Conservation (phyloP, 2,888 invertebrate species). For the Portevinia maculata region DNA sequence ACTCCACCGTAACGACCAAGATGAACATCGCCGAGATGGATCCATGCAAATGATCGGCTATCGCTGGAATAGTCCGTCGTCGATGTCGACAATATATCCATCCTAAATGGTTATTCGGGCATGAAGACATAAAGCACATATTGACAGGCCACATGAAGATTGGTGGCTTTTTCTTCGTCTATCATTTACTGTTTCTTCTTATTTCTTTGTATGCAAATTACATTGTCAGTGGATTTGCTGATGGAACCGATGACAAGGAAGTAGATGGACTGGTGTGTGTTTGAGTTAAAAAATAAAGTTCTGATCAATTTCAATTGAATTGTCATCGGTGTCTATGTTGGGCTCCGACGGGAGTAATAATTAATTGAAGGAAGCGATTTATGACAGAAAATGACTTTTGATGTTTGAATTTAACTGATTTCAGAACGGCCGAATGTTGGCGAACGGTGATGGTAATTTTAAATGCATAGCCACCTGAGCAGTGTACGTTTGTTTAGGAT, state of each 20-base stretch:
- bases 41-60: constrained; percentile 42
- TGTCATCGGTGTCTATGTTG: constrained; percentile 39
- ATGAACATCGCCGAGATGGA: constrained; percentile 9
- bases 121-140: constrained; percentile 64
- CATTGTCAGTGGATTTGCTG: neutral
- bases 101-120: constrained; percentile 55
- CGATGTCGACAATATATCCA: constrained; percentile 16
- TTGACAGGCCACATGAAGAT: constrained; percentile 54
- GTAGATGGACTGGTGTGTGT: neutral
- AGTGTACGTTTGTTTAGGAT: too few species aligned
- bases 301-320: constrained; percentile 56
- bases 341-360: constrained; percentile 7
- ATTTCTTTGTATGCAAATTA: constrained; percentile 66
- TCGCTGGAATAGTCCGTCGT: neutral
- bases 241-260: neutral
- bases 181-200: constrained; percentile 4
- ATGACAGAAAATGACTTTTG: constrained; percentile 44
- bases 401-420: constrained; percentile 33
- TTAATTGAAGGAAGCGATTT: constrained; percentile 52
- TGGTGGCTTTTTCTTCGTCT: constrained; percentile 17
- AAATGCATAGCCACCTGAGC: neutral
- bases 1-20: constrained; percentile 7
- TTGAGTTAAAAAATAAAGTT: constrained; percentile 25
- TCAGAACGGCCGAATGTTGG: neutral
- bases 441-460: neutral